Percentiles rank a stretch among this genome's conserved stretches.
Evolutionary conservation across 2,113 vertebrate genomes (phyloP).

Genomic region (Noctilio leporinus): DNA sequence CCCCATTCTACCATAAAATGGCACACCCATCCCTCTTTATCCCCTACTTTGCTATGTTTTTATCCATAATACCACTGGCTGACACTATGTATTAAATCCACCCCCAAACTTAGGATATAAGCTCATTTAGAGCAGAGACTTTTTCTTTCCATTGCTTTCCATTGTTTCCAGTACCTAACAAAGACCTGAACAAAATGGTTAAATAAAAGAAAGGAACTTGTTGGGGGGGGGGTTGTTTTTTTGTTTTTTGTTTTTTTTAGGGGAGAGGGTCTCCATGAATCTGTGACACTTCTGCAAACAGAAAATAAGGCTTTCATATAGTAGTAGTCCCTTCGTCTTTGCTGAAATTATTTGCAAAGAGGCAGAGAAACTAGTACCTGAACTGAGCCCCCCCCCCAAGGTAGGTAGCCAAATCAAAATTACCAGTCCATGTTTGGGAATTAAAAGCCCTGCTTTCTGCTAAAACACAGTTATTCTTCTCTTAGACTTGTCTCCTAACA

Average conservation of each 20-base stretch:
- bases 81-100: neutral
- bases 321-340: neutral
- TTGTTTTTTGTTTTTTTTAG: neutral
- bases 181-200: constrained; percentile 20
- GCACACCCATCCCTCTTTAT: neutral
- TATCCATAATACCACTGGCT: neutral
- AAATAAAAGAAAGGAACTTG: constrained; percentile 14
- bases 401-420: constrained; percentile 1
- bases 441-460: constrained; percentile 3
- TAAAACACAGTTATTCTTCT: neutral
- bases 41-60: neutral
- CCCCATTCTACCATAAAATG: neutral
- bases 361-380: neutral
- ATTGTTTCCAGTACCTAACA: neutral
- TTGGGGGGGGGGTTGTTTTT: no score
- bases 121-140: neutral
- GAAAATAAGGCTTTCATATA: neutral
- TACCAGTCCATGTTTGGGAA: neutral
- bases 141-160: neutral
- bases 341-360: constrained; percentile 23
- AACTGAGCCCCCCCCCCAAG: neutral
- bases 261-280: neutral
- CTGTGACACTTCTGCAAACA: neutral
- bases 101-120: neutral
- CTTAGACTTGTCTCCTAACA: neutral